Evolutionary conservation across 2,113 vertebrate genomes (phyloP), one percentile per base, ranked within the genome.

Genomic region (Lagenorhynchus albirostris): DNA sequence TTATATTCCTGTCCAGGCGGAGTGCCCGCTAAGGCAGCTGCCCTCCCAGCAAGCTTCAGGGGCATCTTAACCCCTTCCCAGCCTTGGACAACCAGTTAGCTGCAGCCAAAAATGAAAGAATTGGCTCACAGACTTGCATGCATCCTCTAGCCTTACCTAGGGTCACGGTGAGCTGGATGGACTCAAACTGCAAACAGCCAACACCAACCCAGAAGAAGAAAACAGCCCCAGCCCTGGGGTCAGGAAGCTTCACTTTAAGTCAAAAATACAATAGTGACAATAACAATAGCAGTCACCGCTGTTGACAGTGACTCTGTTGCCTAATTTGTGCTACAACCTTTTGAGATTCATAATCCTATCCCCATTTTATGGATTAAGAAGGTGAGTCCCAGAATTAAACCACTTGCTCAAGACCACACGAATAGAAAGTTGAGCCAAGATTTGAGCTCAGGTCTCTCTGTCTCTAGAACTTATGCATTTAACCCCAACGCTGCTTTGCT

Each of bases 11-110:
- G 79, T 67, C 91, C 95, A 97, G 97, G 97, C 97, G 23, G 70
- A 93, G 96, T 95, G 97, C 97, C 97, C 96, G 5, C 89, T 6
- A 87, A 94, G 97, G 94, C 98, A 98, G 97, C 97, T 97, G 97
- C 97, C 96, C 89, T 97, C 92, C 73, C 85, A 2, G 89, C 89
- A 80, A 53, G 91, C 96, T 85, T 41, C 4, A 1, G 93, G 95
- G 97, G 58, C n/a, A 71, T 55, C 95, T 98, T 98, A 98, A 97
- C 97, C 83, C 96, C 83, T 96, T 95, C 96, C 74, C 68, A 29
- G 90, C 79, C 94, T 83, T 18, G 26, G 82, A 53, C 26, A 33
- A 82, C 25, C 47, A 82, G 68, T 7, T 58, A 82, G 67, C 95
- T 76, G 14, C 38, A 38, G 53, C 60, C 79, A 18, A 36, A 53